These are phyloP conservation scores for Microctenopoma lineatum DNA, from an alignment of 2,797 vertebrate species.

Conservation along the genomic window DNA sequence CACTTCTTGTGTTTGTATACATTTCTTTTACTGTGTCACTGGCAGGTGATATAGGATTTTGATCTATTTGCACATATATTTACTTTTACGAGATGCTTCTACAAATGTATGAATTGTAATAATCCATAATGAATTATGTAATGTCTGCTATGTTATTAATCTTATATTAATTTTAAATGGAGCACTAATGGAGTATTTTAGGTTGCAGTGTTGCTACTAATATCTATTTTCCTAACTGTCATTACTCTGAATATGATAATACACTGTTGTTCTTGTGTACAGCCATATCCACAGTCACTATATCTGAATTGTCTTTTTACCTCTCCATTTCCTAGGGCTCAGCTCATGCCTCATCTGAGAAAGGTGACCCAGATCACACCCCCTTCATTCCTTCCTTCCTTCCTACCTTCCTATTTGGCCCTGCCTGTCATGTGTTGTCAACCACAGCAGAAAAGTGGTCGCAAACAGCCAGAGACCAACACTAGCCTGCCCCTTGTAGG, in stretches of 20 bases:
- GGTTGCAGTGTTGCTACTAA: background rate
- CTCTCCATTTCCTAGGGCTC: slow-evolving; percentile 32
- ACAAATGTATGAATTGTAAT: no score
- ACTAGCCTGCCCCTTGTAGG: slow-evolving; percentile 85
- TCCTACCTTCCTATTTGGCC: slow-evolving; percentile 92
- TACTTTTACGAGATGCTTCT: no score
- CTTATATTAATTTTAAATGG: no score
- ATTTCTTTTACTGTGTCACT: background rate
- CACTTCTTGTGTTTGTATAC: background rate
- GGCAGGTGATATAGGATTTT: background rate
- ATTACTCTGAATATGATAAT: background rate
- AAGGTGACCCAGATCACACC: slow-evolving; percentile 74
- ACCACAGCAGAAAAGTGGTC: slow-evolving; percentile 99
- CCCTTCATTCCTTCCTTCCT: slow-evolving; percentile 87
- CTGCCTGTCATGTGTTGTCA: slow-evolving; percentile 98
- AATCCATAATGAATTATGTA: no score
- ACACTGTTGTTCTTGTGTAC: background rate
- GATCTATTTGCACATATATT: background rate
- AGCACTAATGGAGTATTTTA: background rate
- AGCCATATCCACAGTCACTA: background rate
- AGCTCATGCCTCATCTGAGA: slow-evolving; percentile 78
- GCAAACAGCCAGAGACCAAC: slow-evolving; percentile 96
- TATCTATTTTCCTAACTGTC: background rate
- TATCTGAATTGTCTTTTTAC: slow-evolving; percentile 12
- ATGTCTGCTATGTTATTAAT: background rate